Conservation (phyloP, 2,888 invertebrate genomes). For the Heliconius cydno region DNA sequence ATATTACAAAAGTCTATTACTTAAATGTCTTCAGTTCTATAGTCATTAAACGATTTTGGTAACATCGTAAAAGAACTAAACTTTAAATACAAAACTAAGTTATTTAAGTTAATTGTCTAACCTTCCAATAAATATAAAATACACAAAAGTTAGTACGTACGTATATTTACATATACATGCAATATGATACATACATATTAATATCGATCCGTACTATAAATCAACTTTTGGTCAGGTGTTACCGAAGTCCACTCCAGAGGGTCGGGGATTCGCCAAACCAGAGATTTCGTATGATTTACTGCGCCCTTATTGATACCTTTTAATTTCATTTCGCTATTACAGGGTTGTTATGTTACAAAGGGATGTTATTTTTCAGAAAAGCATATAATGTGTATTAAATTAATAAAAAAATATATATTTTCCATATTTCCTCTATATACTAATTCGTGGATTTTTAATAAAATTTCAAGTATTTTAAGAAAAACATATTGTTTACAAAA, state of each 20-base stretch:
- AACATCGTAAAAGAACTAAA: neutral
- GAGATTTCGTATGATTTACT: constrained; percentile 72
- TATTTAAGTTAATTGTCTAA: neutral
- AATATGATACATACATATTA: constrained; percentile 6
- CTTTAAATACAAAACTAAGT: neutral
- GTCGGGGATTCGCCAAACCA: constrained; percentile 63
- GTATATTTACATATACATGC: neutral
- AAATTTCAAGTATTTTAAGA: neutral
- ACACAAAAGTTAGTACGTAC: neutral
- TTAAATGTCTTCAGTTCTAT: too few relatives aligned
- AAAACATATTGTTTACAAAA: neutral
- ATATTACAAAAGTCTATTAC: too few relatives aligned
- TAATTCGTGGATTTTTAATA: neutral
- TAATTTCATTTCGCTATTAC: constrained; percentile 62
- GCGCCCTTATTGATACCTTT: constrained; percentile 73
- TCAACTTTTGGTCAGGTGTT: constrained; percentile 65
- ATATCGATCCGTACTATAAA: constrained; percentile 27
- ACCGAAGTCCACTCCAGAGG: constrained; percentile 73
- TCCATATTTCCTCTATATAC: neutral
- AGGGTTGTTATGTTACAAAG: constrained; percentile 27
- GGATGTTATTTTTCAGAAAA: constrained; percentile 1
- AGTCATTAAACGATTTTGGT: neutral
- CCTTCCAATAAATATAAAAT: neutral
- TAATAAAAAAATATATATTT: neutral
- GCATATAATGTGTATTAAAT: neutral